Conservation (phyloP, 2,113 vertebrate genomes). For the Triplophysa rosa region DNA sequence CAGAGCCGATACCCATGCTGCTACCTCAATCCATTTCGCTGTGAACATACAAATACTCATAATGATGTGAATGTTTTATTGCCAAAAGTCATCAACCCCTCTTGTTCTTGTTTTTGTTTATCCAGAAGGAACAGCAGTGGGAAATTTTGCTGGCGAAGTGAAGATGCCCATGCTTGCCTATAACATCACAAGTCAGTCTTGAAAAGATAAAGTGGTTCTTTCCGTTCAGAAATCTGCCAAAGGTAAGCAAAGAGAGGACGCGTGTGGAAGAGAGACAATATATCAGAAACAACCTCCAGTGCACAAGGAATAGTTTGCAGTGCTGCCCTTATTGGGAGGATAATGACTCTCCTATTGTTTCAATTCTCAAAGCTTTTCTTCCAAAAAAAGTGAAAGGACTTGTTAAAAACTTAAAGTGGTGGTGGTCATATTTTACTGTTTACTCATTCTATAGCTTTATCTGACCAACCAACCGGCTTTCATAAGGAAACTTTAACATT, state of each 20-base stretch:
- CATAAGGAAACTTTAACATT: too few relatives aligned
- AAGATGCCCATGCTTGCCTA: background rate
- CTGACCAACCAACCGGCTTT: too few relatives aligned
- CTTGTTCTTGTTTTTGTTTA: conserved; percentile 20
- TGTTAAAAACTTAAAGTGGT: background rate
- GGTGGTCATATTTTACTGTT: too few relatives aligned
- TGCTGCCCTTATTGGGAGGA: background rate
- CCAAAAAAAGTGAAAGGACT: background rate
- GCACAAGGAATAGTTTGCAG: background rate
- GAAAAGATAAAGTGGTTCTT: background rate
- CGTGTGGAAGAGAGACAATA: background rate
- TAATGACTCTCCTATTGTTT: background rate
- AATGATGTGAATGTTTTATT: conserved; percentile 28
- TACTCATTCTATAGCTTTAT: too few relatives aligned
- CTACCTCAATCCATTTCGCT: background rate
- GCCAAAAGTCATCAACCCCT: conserved; percentile 15
- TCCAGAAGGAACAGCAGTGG: background rate
- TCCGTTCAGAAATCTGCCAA: background rate
- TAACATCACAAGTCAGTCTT: conserved; percentile 7
- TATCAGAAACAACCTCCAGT: background rate
- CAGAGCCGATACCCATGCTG: background rate
- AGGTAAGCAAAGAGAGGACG: background rate
- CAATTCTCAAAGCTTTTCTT: background rate
- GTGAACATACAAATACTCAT: conserved; percentile 23
- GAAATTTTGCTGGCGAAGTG: background rate